Evolutionary conservation across 2,888 invertebrate genomes (phyloP).

Genomic region (Bellardia bayeri): DNA sequence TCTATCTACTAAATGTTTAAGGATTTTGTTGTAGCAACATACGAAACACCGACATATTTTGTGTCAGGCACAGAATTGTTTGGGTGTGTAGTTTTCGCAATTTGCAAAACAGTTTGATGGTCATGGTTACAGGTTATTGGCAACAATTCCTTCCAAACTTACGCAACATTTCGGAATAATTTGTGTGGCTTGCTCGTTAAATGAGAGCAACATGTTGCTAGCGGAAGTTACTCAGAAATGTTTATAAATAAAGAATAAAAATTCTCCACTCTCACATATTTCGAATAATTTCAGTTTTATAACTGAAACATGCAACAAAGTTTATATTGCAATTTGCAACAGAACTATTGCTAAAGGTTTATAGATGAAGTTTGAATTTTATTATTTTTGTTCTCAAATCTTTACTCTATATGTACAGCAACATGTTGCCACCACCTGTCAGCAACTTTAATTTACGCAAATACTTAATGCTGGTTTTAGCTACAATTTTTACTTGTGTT

Average conservation of each 20-base stretch:
- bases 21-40: background rate
- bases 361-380: background rate
- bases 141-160: background rate
- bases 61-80: background rate
- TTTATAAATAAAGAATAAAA: too few relatives aligned
- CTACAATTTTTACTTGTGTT: background rate
- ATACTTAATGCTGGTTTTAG: background rate
- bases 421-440: background rate
- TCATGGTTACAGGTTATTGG: background rate
- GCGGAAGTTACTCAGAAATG: too few relatives aligned
- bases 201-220: conserved; percentile 1
- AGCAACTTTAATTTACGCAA: background rate
- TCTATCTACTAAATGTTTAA: background rate
- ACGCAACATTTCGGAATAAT: background rate
- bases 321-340: too few relatives aligned
- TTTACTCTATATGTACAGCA: background rate
- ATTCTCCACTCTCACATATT: background rate
- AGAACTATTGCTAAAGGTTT: too few relatives aligned
- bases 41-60: background rate
- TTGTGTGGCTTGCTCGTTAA: background rate
- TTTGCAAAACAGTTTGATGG: background rate
- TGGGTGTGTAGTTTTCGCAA: background rate
- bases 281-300: background rate
- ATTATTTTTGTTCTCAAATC: background rate
- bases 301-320: background rate